A percentile compares a stretch with the other conserved stretches of the same genome.
Evolutionary conservation across 2,888 invertebrate species (phyloP).

Genomic region (Chalcosyrphus nemorum): DNA sequence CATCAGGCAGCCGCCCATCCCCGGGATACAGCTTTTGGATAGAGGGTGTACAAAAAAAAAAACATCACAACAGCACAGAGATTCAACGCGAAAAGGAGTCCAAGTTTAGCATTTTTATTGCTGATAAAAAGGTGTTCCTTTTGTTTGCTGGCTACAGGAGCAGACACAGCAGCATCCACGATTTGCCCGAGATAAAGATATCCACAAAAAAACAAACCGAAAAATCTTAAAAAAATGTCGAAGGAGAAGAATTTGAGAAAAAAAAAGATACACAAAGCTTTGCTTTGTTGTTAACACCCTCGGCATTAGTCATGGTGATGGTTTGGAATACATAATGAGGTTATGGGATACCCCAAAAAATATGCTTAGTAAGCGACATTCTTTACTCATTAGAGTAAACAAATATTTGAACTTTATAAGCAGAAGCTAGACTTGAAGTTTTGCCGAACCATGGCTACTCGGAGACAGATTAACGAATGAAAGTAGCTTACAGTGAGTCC

Average conservation of each 20-base stretch:
- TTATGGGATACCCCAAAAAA: background rate
- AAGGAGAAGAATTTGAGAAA: background rate
- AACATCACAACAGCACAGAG: background rate
- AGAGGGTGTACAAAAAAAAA: conserved; percentile 34
- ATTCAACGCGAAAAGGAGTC: conserved; percentile 15
- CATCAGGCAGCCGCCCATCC: conserved; percentile 63
- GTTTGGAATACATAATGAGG: background rate
- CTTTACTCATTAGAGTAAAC: too few species aligned
- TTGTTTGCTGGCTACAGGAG: conserved; percentile 22
- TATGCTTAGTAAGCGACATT: background rate
- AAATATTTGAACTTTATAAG: too few species aligned
- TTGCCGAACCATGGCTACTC: too few species aligned
- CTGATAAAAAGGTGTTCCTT: conserved; percentile 58
- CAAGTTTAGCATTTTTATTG: conserved; percentile 59
- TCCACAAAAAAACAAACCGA: background rate
- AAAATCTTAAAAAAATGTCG: background rate
- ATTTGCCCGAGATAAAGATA: conserved; percentile 4
- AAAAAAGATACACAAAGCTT: background rate
- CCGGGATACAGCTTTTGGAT: conserved; percentile 15
- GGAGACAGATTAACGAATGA: too few species aligned
- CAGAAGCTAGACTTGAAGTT: too few species aligned
- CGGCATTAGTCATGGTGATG: background rate
- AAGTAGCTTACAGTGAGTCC: too few species aligned
- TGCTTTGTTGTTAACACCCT: background rate
- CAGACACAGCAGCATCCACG: conserved; percentile 17